phyloP scores from a whole-genome alignment of 2,888 invertebrate genomes.

The Lasius fuliginosus region DNA sequence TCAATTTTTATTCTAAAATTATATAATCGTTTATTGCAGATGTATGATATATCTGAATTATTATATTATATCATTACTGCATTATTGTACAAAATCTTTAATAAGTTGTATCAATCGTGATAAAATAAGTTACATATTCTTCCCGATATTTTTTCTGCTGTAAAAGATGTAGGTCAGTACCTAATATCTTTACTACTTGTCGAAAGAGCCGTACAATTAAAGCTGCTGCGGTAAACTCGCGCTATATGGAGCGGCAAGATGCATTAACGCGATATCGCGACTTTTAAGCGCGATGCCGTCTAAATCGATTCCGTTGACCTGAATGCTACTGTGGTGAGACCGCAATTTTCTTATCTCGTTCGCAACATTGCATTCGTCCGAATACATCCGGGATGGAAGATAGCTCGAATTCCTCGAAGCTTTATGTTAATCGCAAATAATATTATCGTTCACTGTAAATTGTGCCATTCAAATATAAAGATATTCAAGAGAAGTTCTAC shows the following conservation, averaged over 20 bases:
- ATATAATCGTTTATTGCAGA: neutral
- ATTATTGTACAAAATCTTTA: neutral
- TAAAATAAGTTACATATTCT: neutral
- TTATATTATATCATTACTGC: neutral
- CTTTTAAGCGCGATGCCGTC: conserved; percentile 25
- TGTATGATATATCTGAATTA: neutral
- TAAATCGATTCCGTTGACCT: conserved; percentile 31
- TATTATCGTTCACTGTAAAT: neutral
- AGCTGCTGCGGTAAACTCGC: conserved; percentile 1
- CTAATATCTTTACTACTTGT: conserved; percentile 7
- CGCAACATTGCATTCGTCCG: conserved; percentile 14
- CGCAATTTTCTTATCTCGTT: conserved; percentile 41
- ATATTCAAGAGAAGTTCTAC: neutral
- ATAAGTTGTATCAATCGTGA: conserved; percentile 4
- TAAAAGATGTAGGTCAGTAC: conserved; percentile 19
- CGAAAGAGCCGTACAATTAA: conserved; percentile 39
- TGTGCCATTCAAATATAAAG: neutral
- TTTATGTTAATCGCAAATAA: conserved; percentile 17
- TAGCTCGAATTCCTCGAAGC: neutral
- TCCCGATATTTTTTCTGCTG: neutral
- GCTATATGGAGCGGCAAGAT: conserved; percentile 14
- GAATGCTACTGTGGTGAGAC: conserved; percentile 3
- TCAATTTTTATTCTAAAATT: neutral
- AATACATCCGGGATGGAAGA: conserved; percentile 5
- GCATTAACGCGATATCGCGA: conserved; percentile 23